A percentile compares a stretch with the other conserved stretches of the same genome.
phyloP scores from a whole-genome alignment of 1,140 invertebrate species.

The Proales similis region DNA sequence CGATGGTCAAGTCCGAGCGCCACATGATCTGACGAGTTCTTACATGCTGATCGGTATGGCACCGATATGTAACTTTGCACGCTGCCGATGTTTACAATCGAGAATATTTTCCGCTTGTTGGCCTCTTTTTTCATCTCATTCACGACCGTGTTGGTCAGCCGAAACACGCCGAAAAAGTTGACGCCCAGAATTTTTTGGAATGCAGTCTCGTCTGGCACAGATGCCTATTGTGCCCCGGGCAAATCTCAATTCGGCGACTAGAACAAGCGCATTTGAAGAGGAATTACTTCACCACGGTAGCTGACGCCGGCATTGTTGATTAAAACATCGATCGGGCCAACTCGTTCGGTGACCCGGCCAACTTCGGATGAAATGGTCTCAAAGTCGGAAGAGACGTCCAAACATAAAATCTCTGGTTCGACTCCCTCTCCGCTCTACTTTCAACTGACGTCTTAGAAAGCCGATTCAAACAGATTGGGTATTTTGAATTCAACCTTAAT shows the following conservation, averaged over 20 bases:
- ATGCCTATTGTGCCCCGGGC: too few species aligned
- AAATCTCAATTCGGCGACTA: too few species aligned
- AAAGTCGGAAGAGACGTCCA: slow-evolving; percentile 3
- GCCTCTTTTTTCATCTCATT: slow-evolving; percentile 29
- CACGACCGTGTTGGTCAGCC: slow-evolving; percentile 26
- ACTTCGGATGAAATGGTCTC: slow-evolving; percentile 15
- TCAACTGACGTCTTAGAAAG: not conserved
- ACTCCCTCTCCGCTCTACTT: slow-evolving; percentile 7
- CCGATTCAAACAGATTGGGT: too few species aligned
- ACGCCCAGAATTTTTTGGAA: slow-evolving; percentile 30
- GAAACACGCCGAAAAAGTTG: slow-evolving; percentile 31
- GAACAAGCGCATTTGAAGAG: too few species aligned
- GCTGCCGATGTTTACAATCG: slow-evolving; percentile 7
- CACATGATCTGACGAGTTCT: not conserved
- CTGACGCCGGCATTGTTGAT: slow-evolving; percentile 37
- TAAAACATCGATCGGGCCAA: slow-evolving; percentile 22
- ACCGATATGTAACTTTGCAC: slow-evolving; percentile 18
- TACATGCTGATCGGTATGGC: slow-evolving; percentile 17
- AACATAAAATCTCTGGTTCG: slow-evolving; percentile 29
- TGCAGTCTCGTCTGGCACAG: not conserved
- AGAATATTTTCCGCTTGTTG: not conserved
- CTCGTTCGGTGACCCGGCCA: slow-evolving; percentile 1
- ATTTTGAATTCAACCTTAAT: too few species aligned
- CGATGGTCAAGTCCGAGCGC: not conserved
- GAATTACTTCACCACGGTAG: slow-evolving; percentile 15